Evolutionary conservation across 2,797 vertebrate genomes (phyloP).

Genomic region (Cossypha polioptera): DNA sequence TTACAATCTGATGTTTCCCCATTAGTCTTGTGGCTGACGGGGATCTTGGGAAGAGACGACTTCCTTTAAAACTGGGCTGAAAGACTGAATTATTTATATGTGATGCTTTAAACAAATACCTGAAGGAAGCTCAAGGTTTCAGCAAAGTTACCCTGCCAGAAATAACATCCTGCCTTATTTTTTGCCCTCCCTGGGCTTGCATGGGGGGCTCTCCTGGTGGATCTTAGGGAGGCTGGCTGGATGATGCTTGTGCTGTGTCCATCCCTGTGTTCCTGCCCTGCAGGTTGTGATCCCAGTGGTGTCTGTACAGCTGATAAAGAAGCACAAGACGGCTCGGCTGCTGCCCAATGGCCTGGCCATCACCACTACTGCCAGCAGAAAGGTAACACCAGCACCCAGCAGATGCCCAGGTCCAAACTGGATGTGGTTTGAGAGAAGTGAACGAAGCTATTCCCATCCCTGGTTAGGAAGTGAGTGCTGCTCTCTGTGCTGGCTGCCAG

Average conservation of each 20-base stretch:
- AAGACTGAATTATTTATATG: slow-evolving; percentile 41
- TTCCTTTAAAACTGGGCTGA: slow-evolving; percentile 42
- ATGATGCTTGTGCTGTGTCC: not conserved
- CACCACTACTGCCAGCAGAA: slow-evolving; percentile 89
- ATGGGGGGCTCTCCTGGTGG: rapidly evolving
- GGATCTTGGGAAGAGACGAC: not conserved
- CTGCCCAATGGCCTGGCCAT: slow-evolving; percentile 93
- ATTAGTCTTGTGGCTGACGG: not conserved
- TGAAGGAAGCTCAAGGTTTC: not conserved
- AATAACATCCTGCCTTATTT: not conserved
- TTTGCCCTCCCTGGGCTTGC: not conserved
- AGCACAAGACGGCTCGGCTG: slow-evolving; percentile 92
- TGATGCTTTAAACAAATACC: not conserved
- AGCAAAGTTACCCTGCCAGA: not conserved
- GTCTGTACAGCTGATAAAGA: slow-evolving; percentile 91
- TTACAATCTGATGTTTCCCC: not conserved
- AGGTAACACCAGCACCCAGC: slow-evolving; percentile 71
- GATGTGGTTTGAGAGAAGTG: not conserved
- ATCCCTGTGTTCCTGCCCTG: not conserved
- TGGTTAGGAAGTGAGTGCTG: rapidly evolving
- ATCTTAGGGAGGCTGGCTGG: not conserved
- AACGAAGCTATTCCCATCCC: rapidly evolving
- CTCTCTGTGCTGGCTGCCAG: not conserved
- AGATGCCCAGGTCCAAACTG: not conserved
- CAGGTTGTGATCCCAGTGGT: slow-evolving; percentile 92